phyloP scores from a whole-genome alignment of 2,797 vertebrate genomes.

The Catostomus latipinnis region DNA sequence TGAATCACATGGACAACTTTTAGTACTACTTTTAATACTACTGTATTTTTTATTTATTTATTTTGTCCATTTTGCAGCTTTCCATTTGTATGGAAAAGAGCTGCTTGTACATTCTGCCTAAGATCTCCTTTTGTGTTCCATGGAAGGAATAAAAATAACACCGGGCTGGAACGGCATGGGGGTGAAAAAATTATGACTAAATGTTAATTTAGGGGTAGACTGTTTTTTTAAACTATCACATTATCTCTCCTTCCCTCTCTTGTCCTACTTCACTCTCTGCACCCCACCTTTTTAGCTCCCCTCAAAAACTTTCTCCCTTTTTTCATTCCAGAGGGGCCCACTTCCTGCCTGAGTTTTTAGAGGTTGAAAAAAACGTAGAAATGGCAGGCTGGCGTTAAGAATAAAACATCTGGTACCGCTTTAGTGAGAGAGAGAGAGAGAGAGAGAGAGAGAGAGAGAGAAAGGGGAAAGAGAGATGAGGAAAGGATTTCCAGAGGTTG shows the following conservation, averaged over 20 bases:
- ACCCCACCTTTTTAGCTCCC: constrained; percentile 77
- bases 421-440: constrained; percentile 75
- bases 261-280: constrained; percentile 57
- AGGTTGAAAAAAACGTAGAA: constrained; percentile 90
- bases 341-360: constrained; percentile 95
- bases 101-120: no score
- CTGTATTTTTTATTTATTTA: no score
- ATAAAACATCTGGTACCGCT: constrained; percentile 99
- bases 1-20: no score
- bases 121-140: no score
- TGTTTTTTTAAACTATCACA: constrained; percentile 25
- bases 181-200: background rate
- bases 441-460: constrained; percentile 56
- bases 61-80: no score
- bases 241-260: constrained; percentile 63
- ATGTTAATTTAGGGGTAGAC: background rate
- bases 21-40: no score
- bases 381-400: constrained; percentile 96
- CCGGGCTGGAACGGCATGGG: background rate
- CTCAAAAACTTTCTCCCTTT: constrained; percentile 79
- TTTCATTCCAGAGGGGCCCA: constrained; percentile 97
- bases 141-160: no score
- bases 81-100: no score
- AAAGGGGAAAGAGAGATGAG: constrained; percentile 62
- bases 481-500: constrained; percentile 66